Percentiles rank a stretch among this genome's conserved stretches.
Conservation (phyloP, 2,113 vertebrate species). For the Podarcis muralis region DNA sequence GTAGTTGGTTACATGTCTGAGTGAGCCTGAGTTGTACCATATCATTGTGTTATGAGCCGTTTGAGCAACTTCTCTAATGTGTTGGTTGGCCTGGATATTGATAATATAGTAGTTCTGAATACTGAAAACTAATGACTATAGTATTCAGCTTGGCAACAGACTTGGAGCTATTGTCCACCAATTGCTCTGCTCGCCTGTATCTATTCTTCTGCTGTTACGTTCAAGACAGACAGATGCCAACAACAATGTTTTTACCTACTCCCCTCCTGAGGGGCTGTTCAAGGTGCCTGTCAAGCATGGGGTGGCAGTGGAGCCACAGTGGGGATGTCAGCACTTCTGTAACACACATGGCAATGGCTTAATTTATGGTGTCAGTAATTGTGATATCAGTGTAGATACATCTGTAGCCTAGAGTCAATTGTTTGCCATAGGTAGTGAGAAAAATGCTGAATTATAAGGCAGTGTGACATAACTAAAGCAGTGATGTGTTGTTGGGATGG, state of each 20-base stretch:
- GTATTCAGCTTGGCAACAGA: neutral
- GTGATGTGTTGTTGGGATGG: neutral
- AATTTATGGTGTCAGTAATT: neutral
- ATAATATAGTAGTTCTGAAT: neutral
- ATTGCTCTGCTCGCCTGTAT: neutral
- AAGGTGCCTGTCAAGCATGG: neutral
- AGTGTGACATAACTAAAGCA: neutral
- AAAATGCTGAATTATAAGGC: neutral
- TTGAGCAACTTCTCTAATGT: neutral
- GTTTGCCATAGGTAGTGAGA: neutral
- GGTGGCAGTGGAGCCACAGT: neutral
- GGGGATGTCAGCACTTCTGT: neutral
- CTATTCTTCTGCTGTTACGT: neutral
- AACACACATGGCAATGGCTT: neutral
- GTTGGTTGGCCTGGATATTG: neutral
- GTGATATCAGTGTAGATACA: neutral
- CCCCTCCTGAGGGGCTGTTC: neutral
- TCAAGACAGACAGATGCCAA: too few relatives aligned
- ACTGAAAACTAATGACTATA: too few relatives aligned
- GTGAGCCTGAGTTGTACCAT: neutral
- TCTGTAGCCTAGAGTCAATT: neutral
- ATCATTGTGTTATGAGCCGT: neutral
- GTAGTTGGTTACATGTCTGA: neutral
- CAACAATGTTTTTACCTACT: neutral
- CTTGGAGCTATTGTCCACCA: neutral